A percentile compares a stretch with the other conserved stretches of the same genome.
Evolutionary conservation across 2,888 invertebrate genomes (phyloP).

Genomic region (Acanthoscelides obtectus): DNA sequence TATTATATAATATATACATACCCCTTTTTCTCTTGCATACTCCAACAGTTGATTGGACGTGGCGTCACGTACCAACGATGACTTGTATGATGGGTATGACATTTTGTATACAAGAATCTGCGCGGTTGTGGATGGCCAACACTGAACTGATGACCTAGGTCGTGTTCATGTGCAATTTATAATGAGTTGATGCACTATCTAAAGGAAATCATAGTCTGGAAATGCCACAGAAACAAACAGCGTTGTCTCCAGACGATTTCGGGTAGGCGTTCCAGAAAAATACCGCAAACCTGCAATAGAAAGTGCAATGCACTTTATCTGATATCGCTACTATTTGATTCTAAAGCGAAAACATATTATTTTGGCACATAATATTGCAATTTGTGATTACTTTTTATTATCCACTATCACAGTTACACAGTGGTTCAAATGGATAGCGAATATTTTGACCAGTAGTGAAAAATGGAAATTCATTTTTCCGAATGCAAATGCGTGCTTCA

Average conservation of each 20-base stretch:
- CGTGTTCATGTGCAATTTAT: background rate
- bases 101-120: background rate
- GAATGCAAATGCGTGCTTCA: too few relatives aligned
- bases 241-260: background rate
- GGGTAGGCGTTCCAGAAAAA: background rate
- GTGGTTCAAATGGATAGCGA: too few relatives aligned
- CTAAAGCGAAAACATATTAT: background rate
- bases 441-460: too few relatives aligned
- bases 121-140: background rate
- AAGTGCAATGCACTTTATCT: background rate
- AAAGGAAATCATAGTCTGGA: background rate
- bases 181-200: background rate
- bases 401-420: too few relatives aligned
- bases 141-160: background rate
- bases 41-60: slow-evolving; percentile 38
- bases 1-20: too few relatives aligned
- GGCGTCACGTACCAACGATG: slow-evolving; percentile 23
- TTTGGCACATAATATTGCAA: too few relatives aligned
- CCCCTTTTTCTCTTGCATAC: slow-evolving; percentile 36
- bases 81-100: background rate
- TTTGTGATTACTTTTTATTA: too few relatives aligned
- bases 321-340: background rate
- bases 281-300: background rate
- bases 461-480: too few relatives aligned
- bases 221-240: background rate